Base-by-base conservation (phyloP, 64 coral and sea anemone species). In the Acropora yongei region DNA sequence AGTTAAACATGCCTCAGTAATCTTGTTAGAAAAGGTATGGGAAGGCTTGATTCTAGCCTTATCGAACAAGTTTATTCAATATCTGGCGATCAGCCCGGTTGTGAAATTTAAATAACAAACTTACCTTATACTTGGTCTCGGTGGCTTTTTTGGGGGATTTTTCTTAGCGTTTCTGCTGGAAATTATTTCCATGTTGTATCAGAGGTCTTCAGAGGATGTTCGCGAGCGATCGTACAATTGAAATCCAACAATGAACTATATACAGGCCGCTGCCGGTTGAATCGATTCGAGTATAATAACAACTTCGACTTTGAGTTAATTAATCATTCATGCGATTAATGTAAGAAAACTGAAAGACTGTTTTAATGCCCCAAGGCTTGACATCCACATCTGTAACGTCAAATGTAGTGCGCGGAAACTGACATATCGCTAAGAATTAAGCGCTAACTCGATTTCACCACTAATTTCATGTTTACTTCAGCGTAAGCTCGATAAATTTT, bases 301-400 rank as follows among this genome's bases (percentile, higher is more conserved):
- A 30, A 61, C 49, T 47, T 12, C 17, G 82, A 57, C 6, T 85
- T 49, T n/a, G 12, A 85, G 44, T 41, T 71, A 18, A 30, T 85
- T 85, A 72, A 68, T 18, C 60, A 85, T 47, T 85, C 61, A 85
- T 48, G 82, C 82, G 82, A 44, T 68, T 83, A 83, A 83, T 83
- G 58, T 46, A 68, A 71, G 82, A 72, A 85, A 85, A 85, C 44
- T 71, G 82, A 71, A 85, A 48, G 60, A 30, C 17, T 67, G 48
- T 83, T 71, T 8, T 18, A 78, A 48, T 85, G 65, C 82, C 82
- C 82, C 41, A 16, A 13, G 82, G 82, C 65, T 48, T 85, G 82
- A 85, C 82, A 85, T 55, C 51, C 63, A 45, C 65, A 84, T 49
- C 44, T 68, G 47, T 60, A 84, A 68, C 68, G 80, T 67, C 80